These are phyloP conservation scores for Hippopotamyrus pictus DNA, from an alignment of 2,797 vertebrate genomes.

Conservation along the genomic window DNA sequence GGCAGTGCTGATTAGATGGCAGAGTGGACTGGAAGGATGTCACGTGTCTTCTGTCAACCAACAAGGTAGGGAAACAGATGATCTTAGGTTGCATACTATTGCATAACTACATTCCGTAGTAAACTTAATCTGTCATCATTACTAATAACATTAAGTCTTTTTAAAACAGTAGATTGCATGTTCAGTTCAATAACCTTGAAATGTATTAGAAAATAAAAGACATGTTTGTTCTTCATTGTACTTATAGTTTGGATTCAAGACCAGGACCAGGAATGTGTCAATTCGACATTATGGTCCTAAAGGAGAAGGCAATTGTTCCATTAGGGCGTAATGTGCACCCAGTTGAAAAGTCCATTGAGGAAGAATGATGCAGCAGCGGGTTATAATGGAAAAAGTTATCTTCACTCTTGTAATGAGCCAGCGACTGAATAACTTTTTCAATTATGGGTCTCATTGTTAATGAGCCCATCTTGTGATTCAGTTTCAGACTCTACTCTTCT, in stretches of 20 bases:
- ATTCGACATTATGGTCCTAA: neutral
- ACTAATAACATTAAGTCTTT: neutral
- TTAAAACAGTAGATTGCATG: neutral
- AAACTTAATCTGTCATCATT: neutral
- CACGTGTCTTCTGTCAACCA: neutral
- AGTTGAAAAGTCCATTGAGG: neutral
- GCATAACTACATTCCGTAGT: neutral
- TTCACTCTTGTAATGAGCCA: constrained; percentile 64
- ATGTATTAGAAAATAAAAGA: neutral
- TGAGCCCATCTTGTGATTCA: constrained; percentile 68
- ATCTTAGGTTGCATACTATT: neutral
- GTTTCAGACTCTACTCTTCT: constrained; percentile 66
- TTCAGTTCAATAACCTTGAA: neutral
- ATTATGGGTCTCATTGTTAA: constrained; percentile 69
- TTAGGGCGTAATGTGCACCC: constrained; percentile 12
- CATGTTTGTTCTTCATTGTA: neutral
- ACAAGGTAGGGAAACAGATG: neutral
- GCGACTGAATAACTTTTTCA: constrained; percentile 67
- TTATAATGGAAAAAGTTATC: constrained; percentile 14
- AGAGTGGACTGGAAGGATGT: neutral
- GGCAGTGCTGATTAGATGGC: neutral
- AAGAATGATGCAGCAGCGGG: neutral
- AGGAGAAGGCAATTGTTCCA: constrained; percentile 19
- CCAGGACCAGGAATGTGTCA: neutral
- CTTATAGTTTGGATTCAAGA: neutral